Evolutionary conservation across 2,797 vertebrate species (phyloP), one percentile per base, ranked within the genome.

Genomic region (Neopelma chrysocephalum): DNA sequence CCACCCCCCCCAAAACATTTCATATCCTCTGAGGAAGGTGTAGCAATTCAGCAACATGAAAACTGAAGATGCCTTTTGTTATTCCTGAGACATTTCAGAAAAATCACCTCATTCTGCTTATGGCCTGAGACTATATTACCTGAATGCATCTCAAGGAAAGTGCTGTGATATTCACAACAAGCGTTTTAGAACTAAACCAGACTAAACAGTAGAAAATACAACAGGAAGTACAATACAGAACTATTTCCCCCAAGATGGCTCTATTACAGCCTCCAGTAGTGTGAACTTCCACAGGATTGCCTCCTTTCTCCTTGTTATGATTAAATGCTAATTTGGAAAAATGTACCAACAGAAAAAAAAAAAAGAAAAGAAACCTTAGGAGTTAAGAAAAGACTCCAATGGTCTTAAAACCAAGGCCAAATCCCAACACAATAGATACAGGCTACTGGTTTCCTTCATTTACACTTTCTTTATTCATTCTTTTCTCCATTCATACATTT

Each of bases 291-390:
- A 62, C 47, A 84, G 73, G n/a, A 93, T 76, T 81, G 87, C 12
- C 87, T 95, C 92, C 73, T 86, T 94, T 85, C 76, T 90, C 83
- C 70, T 82, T 71, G 42, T 82, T 93, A 88, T 81, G 50, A 94
- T 79, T 89, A 97, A 93, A 96, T 54, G 27, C 31, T 86, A 61
- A 93, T 94, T 82, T 94, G 69, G 51, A 91, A 91, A 86, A 79
- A 93, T 11, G 47, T 60, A 65, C 5, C 13, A 78, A 17, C 42
- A 85, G 89, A 82, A 77, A 64, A 29, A 32, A 80, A 64, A 5
- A 61, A 23, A n/a, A 73, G 53, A 9, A 13, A 20, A 56, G 12
- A 87, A 85, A 76, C 6, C 18, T 32, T 45, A 66, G 26, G 23
- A 88, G 38, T 29, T 79, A 23, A 71, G 29, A 75, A 65, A 65